Evolutionary conservation across 1,140 invertebrate species (phyloP).

Genomic region (Brevipalpus yothersi): DNA sequence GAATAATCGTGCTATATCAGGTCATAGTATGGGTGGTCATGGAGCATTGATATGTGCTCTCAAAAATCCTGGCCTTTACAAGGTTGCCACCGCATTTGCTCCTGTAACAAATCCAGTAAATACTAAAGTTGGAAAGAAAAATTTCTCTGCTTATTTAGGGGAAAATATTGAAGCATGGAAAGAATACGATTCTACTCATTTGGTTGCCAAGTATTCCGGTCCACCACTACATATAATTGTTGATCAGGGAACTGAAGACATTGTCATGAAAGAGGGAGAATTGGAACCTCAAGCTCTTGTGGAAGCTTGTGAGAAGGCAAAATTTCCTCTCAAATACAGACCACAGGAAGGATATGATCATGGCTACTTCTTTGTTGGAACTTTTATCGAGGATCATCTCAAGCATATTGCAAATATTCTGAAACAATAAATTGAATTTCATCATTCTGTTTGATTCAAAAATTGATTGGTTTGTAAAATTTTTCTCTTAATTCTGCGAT

Average conservation of each 20-base stretch:
- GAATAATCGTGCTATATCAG: conserved; percentile 7
- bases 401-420: conserved; percentile 34
- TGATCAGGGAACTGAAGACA: conserved; percentile 33
- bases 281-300: conserved; percentile 65
- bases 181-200: conserved; percentile 62
- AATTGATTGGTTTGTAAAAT: no score
- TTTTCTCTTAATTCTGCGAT: no score
- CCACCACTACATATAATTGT: conserved; percentile 57
- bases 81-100: conserved; percentile 81
- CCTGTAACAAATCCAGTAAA: conserved; percentile 73
- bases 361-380: conserved; percentile 77
- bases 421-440: background rate
- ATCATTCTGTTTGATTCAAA: no score
- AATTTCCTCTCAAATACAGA: conserved; percentile 43
- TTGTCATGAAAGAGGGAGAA: conserved; percentile 25
- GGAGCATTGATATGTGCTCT: conserved; percentile 58
- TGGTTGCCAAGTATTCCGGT: conserved; percentile 59
- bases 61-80: conserved; percentile 70
- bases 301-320: conserved; percentile 36
- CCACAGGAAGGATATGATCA: conserved; percentile 80
- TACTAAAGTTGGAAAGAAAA: conserved; percentile 64
- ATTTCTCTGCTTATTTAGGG: conserved; percentile 66
- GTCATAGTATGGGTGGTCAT: conserved; percentile 77
- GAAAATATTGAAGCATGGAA: conserved; percentile 36
- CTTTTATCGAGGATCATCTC: conserved; percentile 83